A percentile compares a stretch with the other conserved stretches of the same genome.
phyloP scores from a whole-genome alignment of 2,113 vertebrate species.

The Sigmodon hispidus region DNA sequence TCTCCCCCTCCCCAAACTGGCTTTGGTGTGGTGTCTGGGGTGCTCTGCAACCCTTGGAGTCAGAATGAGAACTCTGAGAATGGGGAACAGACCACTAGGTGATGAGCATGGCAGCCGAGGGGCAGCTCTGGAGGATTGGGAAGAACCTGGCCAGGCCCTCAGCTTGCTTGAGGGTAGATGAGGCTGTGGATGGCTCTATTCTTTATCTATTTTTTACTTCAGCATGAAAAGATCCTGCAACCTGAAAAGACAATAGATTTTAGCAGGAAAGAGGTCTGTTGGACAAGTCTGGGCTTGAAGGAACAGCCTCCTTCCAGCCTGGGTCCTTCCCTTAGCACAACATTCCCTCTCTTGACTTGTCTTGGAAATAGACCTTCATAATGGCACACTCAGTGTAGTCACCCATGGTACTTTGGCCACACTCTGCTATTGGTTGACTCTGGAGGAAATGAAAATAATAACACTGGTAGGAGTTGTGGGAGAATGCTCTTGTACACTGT shows the following conservation, averaged over 20 bases:
- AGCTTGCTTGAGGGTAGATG: fast-evolving
- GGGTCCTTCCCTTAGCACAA: background rate
- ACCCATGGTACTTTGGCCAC: fast-evolving
- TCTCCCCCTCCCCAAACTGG: too few relatives aligned
- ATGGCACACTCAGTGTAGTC: fast-evolving
- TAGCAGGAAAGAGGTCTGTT: background rate
- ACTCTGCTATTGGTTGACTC: background rate
- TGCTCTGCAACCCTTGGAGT: background rate
- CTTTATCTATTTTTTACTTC: background rate
- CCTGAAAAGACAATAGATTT: background rate
- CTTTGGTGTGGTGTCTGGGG: fast-evolving
- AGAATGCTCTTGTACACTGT: too few relatives aligned
- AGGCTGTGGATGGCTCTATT: background rate
- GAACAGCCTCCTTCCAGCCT: background rate
- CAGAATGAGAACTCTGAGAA: background rate
- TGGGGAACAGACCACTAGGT: background rate
- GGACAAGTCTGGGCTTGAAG: background rate
- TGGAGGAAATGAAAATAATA: background rate
- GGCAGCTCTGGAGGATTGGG: background rate
- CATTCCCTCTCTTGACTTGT: background rate
- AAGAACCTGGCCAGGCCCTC: background rate
- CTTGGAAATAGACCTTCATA: background rate
- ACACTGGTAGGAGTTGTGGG: background rate
- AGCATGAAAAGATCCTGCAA: too few relatives aligned
- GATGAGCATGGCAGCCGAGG: background rate